These are phyloP conservation scores for Eulemur macaco DNA, from an alignment of 2,113 vertebrate species.

Conservation along the genomic window DNA sequence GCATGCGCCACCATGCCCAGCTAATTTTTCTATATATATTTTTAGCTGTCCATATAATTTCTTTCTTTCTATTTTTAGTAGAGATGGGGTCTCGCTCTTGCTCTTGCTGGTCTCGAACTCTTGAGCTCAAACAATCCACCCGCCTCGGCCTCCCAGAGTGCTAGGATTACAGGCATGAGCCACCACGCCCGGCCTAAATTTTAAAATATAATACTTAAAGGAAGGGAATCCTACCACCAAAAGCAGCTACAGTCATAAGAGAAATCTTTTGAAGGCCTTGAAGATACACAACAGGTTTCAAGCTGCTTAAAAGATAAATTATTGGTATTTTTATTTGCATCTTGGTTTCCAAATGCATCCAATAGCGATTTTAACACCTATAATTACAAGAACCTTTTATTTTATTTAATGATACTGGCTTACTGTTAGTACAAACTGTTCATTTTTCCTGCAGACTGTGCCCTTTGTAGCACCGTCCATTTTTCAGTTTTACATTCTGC, in stretches of 20 bases:
- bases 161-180: too few species aligned
- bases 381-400: conserved; percentile 84
- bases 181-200: not conserved
- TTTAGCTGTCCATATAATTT: too few species aligned
- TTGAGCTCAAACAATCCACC: too few species aligned
- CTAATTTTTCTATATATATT: too few species aligned
- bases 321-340: conserved; percentile 73
- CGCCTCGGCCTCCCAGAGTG: too few species aligned
- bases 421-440: conserved; percentile 72
- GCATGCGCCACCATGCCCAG: too few species aligned
- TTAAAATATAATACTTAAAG: conserved; percentile 58
- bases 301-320: conserved; percentile 83
- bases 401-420: conserved; percentile 82
- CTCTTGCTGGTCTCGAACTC: too few species aligned
- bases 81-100: too few species aligned
- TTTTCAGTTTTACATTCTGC: conserved; percentile 90
- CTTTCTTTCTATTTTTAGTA: too few species aligned
- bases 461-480: conserved; percentile 81
- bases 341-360: conserved; percentile 83
- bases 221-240: conserved; percentile 35
- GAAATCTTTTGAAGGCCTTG: conserved; percentile 57
- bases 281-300: conserved; percentile 78
- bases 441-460: conserved; percentile 80
- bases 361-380: conserved; percentile 85
- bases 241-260: conserved; percentile 39